Conservation (phyloP, 2,113 vertebrate genomes). For the Megaleporinus macrocephalus region DNA sequence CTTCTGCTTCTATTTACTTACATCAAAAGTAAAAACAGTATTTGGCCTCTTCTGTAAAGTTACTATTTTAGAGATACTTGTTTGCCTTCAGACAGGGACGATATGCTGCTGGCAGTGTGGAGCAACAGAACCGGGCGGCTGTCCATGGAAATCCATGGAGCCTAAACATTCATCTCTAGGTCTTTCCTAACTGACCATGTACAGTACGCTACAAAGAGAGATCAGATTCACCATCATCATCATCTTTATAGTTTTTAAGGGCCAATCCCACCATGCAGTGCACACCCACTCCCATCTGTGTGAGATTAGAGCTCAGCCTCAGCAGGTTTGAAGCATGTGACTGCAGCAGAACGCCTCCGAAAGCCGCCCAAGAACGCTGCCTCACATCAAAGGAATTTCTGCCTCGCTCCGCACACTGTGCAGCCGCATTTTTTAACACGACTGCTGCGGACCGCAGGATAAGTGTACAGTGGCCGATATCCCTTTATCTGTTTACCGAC, state of each 20-base stretch:
- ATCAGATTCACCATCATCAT: background rate
- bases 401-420: background rate
- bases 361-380: constrained; percentile 1
- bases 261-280: background rate
- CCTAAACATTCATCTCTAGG: background rate
- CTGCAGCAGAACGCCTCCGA: background rate
- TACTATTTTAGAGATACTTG: too few species aligned
- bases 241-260: background rate
- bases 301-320: constrained; percentile 10
- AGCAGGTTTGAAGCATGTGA: constrained; percentile 7
- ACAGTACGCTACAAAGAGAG: background rate
- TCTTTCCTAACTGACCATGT: background rate
- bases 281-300: constrained; percentile 11
- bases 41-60: too few species aligned
- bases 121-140: too few species aligned
- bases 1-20: too few species aligned
- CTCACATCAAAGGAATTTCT: constrained; percentile 58
- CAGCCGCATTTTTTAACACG: background rate
- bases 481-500: constrained; percentile 50
- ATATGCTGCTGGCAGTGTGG: too few species aligned
- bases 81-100: too few species aligned
- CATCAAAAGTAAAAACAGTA: too few species aligned
- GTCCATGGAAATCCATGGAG: background rate
- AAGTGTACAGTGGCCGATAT: background rate
- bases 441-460: constrained; percentile 6